Base-by-base conservation (phyloP, 92 coral and sea anemone species). In the Phenganax subtilis region DNA sequence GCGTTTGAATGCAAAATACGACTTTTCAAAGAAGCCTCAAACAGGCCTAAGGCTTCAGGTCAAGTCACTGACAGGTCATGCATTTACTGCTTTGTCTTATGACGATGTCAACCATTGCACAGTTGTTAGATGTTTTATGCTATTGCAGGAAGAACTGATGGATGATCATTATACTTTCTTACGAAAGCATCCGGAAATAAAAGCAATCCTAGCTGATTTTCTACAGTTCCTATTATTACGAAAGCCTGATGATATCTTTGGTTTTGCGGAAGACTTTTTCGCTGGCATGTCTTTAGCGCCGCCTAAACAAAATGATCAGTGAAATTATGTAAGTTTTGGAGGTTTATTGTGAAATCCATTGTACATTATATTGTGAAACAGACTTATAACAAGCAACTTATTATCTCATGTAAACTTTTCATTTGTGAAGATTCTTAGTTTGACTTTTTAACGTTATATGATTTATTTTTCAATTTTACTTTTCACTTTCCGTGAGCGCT, bases 171-270 rank as follows among this genome's bases (percentile, higher is more conserved):
- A 91, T 0, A 92, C 97, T 7, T 94, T 92, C 84, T 88, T 94
- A 90, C 87, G 98, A 81, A 88, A 91, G 37, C 98, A 94, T 71
- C 98, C 98, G 8, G 97, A 94, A 83, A 80, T 94, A 30, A 87
- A 93, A 28, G 98, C 98, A 25, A 88, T 94, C 14, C 80, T 94
- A 17, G 97, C 98, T 8, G 98, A 94, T 87, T 94, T 94, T 83
- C 75, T 94, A n/a, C 97, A 94, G 86, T 94, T 94, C 55, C 71
- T 94, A 51, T 89, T 94, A 30, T 88, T 94, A 10, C 88, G 93
- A 81, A 94, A 94, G 85, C 98, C 98, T 27, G 96, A 92, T 65
- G 91, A 94, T 84, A 93, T 94, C 75, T 92, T 92, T 80, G 97
- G 87, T 77, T 94, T 94, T 84, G 98, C 98, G 75, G 87, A 90